These are phyloP conservation scores for Sinopyrophorus schimmeli DNA, from an alignment of 2,888 invertebrate genomes.

Conservation along the genomic window DNA sequence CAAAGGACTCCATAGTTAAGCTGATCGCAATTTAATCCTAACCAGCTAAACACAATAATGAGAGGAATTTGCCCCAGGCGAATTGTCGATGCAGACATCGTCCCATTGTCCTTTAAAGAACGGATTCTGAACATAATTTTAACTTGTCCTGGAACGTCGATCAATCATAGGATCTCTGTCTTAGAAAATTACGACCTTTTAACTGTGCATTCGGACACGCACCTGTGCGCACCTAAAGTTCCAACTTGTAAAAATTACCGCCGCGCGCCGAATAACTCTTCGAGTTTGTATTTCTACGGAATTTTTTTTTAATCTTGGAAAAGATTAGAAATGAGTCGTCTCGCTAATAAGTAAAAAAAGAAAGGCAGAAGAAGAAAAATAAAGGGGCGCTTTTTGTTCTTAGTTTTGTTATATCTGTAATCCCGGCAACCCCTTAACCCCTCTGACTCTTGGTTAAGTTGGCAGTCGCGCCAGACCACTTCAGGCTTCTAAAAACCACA, in stretches of 20 bases:
- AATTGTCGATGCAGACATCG: constrained; percentile 22
- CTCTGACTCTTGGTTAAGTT: constrained; percentile 18
- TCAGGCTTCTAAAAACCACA: constrained; percentile 30
- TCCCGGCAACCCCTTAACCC: constrained; percentile 21
- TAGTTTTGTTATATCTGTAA: constrained; percentile 13
- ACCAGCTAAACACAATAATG: constrained; percentile 26
- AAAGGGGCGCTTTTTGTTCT: constrained; percentile 11
- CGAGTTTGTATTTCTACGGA: too few relatives aligned
- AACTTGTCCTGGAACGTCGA: constrained; percentile 4
- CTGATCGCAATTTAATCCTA: constrained; percentile 26
- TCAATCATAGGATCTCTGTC: constrained; percentile 11
- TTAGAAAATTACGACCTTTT: constrained; percentile 6
- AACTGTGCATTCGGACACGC: not conserved
- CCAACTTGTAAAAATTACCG: too few relatives aligned
- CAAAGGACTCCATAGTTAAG: constrained; percentile 15
- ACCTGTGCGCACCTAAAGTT: too few relatives aligned
- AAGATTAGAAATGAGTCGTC: too few relatives aligned
- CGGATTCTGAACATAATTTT: constrained; percentile 17
- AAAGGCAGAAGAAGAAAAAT: constrained; percentile 15
- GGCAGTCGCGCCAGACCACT: constrained; percentile 28
- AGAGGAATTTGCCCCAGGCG: constrained; percentile 23
- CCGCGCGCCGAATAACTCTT: too few relatives aligned
- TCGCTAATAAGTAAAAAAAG: too few relatives aligned
- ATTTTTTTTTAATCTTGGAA: too few relatives aligned
- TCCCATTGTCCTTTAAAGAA: constrained; percentile 22